Evolutionary conservation across 2,888 invertebrate genomes (phyloP).

Genomic region (Onthophagus sagittarius): DNA sequence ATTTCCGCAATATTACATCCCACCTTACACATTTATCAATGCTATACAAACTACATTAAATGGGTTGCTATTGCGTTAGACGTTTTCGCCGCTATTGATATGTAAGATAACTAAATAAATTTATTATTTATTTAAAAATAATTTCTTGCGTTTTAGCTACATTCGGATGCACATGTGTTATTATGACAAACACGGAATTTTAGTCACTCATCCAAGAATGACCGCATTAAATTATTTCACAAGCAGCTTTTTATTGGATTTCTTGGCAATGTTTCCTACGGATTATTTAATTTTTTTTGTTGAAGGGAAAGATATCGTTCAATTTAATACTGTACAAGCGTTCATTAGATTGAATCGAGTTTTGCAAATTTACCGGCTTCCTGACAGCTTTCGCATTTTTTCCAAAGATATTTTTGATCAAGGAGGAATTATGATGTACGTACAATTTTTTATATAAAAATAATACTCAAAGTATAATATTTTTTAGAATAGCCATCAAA

Average conservation of each 20-base stretch:
- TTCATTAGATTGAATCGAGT: constrained; percentile 25
- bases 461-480: neutral
- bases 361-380: constrained; percentile 31
- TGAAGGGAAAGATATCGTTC: neutral
- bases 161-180: constrained; percentile 27
- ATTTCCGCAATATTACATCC: constrained; percentile 28
- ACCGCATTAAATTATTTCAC: constrained; percentile 25
- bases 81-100: constrained; percentile 26
- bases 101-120: constrained; percentile 24
- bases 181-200: constrained; percentile 25
- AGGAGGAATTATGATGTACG: constrained; percentile 24
- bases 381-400: constrained; percentile 29
- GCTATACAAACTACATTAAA: constrained; percentile 15
- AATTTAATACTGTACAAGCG: constrained; percentile 15
- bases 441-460: neutral
- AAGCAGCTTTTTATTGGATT: constrained; percentile 26
- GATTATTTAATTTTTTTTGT: constrained; percentile 14
- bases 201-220: constrained; percentile 27
- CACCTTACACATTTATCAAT: constrained; percentile 23
- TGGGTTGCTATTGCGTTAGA: constrained; percentile 23
- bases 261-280: constrained; percentile 22
- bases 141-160: constrained; percentile 23
- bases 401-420: constrained; percentile 26
- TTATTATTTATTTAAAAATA: neutral
- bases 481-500: constrained; percentile 15